Base-by-base conservation (phyloP, 2,113 vertebrate genomes). In the Donacobius atricapilla region DNA sequence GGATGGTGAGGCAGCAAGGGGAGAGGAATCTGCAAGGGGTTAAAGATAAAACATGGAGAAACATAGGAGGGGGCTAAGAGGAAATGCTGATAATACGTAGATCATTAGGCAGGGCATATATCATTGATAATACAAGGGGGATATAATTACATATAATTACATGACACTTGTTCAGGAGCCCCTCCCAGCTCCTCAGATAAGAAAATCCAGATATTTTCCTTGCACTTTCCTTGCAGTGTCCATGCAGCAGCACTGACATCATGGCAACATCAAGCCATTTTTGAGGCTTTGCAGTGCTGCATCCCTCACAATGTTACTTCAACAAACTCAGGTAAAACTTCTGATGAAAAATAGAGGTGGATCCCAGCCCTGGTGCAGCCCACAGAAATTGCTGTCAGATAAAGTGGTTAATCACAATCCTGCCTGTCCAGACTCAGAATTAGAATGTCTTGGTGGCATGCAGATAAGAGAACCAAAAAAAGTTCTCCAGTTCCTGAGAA, bases 51-150 rank as follows among this genome's bases (percentile, higher is more conserved):
- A 92, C 21, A 17, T 7, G 30, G 44, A 19, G 45, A 47, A 66
- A 83, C 66, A 51, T 76, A 68, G 31, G 61, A 82, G 54, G 54
- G 83, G 57, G 82, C 77, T 58, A 50, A 70, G 50, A 94, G 83
- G 64, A 93, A 96, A 77, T n/a, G 66, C 48, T 83, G 90, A 85
- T 95, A 89, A 77, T 17, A 39, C 14, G 42, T 58, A 92, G 89
- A 90, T 93, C 76, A 83, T 95, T 96, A 94, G 75, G 96, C 95
- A 83, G 45, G 93, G 65, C 93, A 89, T 82, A 70, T 81, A 65
- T 81, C 87, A 92, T 81, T 85, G 68, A 82, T 90, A 91, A 65
- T 63, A 80, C 35, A 90, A 83, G 39, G 68, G 50, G 56, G 56
- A 79, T 78, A 94, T 92, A 94, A 96, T 96, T 87, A 63, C 42